Base-by-base conservation (phyloP, 1,140 invertebrate genomes). In the Stegodyphus dumicola region DNA sequence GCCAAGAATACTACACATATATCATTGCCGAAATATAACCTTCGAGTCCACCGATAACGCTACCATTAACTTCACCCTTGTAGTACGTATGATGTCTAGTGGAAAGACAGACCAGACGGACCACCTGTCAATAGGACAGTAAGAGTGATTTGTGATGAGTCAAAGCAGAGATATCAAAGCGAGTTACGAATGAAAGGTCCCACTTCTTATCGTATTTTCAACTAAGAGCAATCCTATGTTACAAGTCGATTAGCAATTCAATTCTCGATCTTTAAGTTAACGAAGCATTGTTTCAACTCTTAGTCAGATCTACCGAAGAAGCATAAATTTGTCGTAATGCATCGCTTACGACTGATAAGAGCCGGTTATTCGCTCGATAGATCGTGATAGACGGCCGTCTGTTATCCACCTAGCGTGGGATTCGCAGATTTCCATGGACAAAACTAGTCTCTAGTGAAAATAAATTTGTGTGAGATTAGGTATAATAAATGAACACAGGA, bases 211-310 rank as follows among this genome's bases (percentile, higher is more conserved):
- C 78, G 53, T 71, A 60, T 49, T 17, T 53, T 53, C 17, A 78
- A 70, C 66, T 33, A 54, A n/a, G 56, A 51, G 77, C 60, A 64
- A 54, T 7, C 49, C 48, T 17, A 49, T 73, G 69, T 18, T 64
- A 71, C 78, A 71, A 73, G 67, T 7, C 69, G 67, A 80, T 80
- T 80, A 60, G 69, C 69, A 73, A 80, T 80, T 80, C 78, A 71
- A 56, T 80, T 80, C 78, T 64, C 78, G 69, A 73, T 52, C 56
- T 56, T 48, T 71, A 80, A 73, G 78, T 67, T 80, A 80, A 80
- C 78, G 78, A 80, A 80, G 78, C 78, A 80, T 80, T 80, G 78
- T 80, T 80, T 80, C 53, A 15, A 80, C 60, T 15, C 11, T 56
- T 73, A 60, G 65, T 17, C 17, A 7, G n/a, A 7, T 15, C 7